phyloP scores from a whole-genome alignment of 2,113 vertebrate species.

The pig (Sus scrofa) region T2T-Sscrofa CM000826.6:57802001-57802500 shows the following conservation, averaged over 20 bases:
- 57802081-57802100: background rate
- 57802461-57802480: background rate
- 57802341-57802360: background rate
- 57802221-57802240: background rate
- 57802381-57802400: background rate
- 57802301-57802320: background rate
- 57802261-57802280: too few species aligned
- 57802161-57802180: slow-evolving; percentile 20
- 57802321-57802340: background rate
- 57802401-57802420: background rate
- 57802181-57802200: background rate
- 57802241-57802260: background rate
- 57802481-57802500: background rate
- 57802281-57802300: too few species aligned
- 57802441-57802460: background rate
- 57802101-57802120: slow-evolving; percentile 46
- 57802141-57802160: background rate
- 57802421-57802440: background rate
- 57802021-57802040: background rate
- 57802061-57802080: background rate
- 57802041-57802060: background rate
- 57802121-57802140: slow-evolving; percentile 20
- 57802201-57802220: background rate
- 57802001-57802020: background rate
- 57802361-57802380: background rate